Conservation (phyloP, 2,888 invertebrate species). For the Brachypterus glaber region DNA sequence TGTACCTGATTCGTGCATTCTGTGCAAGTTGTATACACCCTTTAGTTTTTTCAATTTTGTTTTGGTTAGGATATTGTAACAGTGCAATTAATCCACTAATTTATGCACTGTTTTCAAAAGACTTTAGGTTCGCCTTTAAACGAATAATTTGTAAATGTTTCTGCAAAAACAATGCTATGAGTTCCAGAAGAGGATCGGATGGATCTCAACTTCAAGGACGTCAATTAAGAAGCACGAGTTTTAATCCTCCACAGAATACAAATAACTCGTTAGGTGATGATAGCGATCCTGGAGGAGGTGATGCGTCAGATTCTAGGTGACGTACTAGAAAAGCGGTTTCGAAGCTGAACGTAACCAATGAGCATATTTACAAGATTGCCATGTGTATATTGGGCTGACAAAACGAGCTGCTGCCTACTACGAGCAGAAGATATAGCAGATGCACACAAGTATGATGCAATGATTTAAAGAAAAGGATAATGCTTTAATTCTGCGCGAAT, state of each 20-base stretch:
- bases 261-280: constrained; percentile 47
- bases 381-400: constrained; percentile 38
- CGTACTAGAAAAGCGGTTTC: too few species aligned
- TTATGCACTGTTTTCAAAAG: constrained; percentile 89
- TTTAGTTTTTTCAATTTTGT: constrained; percentile 79
- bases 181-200: constrained; percentile 47
- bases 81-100: constrained; percentile 93
- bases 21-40: constrained; percentile 77
- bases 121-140: constrained; percentile 91
- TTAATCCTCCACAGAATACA: constrained; percentile 45
- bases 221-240: constrained; percentile 47
- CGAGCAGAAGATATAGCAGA: too few species aligned
- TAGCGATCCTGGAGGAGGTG: constrained; percentile 45
- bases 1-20: constrained; percentile 84
- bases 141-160: constrained; percentile 81
- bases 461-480: too few species aligned
- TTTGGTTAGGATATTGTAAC: constrained; percentile 97
- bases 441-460: too few species aligned
- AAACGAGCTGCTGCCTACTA: too few species aligned
- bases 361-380: constrained; percentile 30
- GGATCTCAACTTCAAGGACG: constrained; percentile 46
- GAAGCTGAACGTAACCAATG: too few species aligned
- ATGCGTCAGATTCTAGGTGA: constrained; percentile 49
- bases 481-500: too few species aligned
- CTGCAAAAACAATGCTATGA: constrained; percentile 47